A percentile compares a stretch with the other conserved stretches of the same genome.
phyloP scores from a whole-genome alignment of 2,797 vertebrate genomes.

The Coccyzus lansbergi region DNA sequence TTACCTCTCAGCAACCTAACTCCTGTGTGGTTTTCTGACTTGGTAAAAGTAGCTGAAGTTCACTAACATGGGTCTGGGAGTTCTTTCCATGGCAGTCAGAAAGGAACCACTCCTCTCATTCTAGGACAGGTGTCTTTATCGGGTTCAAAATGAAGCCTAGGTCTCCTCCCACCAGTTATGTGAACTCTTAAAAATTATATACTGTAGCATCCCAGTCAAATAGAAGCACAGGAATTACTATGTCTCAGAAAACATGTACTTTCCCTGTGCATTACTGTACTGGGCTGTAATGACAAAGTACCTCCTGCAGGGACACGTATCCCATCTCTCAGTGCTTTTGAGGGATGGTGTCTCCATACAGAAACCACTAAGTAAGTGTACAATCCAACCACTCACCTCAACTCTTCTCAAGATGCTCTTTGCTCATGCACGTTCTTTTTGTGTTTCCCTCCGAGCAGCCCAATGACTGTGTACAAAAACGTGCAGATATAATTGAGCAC shows the following conservation, averaged over 20 bases:
- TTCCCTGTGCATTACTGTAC: background rate
- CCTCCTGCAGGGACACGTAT: rapidly evolving
- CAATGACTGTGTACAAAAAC: background rate
- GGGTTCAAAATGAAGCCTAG: background rate
- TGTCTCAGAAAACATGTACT: background rate
- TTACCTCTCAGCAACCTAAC: background rate
- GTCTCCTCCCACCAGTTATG: background rate
- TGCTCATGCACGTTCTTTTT: background rate
- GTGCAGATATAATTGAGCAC: conserved; percentile 18
- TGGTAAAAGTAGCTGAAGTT: background rate
- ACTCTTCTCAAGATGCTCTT: background rate
- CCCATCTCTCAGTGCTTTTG: background rate
- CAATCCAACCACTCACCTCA: rapidly evolving
- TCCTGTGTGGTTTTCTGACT: background rate
- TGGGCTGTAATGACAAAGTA: background rate
- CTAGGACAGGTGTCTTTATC: background rate
- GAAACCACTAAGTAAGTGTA: rapidly evolving
- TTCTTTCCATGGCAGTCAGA: rapidly evolving
- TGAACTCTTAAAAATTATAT: background rate
- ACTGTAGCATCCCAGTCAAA: background rate
- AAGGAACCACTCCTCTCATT: rapidly evolving
- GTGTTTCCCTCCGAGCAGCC: background rate
- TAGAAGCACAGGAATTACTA: background rate
- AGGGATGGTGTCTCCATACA: background rate
- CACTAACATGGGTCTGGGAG: background rate